Base-by-base conservation (phyloP, 2,797 vertebrate genomes). In the Helicolenus hilgendorfi region DNA sequence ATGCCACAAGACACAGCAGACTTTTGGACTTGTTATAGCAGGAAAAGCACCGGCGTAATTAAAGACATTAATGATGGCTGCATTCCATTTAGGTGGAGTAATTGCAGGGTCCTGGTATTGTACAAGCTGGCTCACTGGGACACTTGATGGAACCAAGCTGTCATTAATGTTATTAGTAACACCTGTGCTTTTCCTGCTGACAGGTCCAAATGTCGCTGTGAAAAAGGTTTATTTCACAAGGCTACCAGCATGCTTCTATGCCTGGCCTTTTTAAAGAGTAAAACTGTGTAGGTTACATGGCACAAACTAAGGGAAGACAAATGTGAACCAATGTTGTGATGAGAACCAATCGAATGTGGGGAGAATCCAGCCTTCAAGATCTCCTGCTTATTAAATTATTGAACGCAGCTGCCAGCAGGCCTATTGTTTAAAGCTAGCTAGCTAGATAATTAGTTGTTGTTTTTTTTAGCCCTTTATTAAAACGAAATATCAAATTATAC, bases 91-190 rank as follows among this genome's bases (percentile, higher is more conserved):
- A 22, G 29, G 14, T 72, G 15, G 67, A 53, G 29, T 36, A 22
- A 36, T 26, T 70, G 18, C 49, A 27, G 58, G 5, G 31, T 73
- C 22, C 8, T 77, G 38, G 60, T 35, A 71, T 71, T 26, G 11
- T 62, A 77, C 55, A 68, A 59, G 63, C 11, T 62, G 53, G 69
- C 27, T 38, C 62, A 58, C 29, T 72, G 65, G 26, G 69, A 56
- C 31, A 74, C 27, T 33, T 64, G 36, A 79, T 65, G n/a, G 8
- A 53, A 77, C 63, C 10, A 20, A 68, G 41, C 20, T 79, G 35
- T 67, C 38, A 75, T 69, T 67, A 59, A 49, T 65, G 20, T 41
- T 22, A 79, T 85, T 79, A 72, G 72, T 18, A 68, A 68, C 74
- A 72, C 71, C 49, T 72, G 53, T 68, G 45, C 20, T 62, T 77